These are phyloP conservation scores for Tringa solitaria DNA, from an alignment of 2,113 vertebrate genomes.

Conservation along the genomic window DNA sequence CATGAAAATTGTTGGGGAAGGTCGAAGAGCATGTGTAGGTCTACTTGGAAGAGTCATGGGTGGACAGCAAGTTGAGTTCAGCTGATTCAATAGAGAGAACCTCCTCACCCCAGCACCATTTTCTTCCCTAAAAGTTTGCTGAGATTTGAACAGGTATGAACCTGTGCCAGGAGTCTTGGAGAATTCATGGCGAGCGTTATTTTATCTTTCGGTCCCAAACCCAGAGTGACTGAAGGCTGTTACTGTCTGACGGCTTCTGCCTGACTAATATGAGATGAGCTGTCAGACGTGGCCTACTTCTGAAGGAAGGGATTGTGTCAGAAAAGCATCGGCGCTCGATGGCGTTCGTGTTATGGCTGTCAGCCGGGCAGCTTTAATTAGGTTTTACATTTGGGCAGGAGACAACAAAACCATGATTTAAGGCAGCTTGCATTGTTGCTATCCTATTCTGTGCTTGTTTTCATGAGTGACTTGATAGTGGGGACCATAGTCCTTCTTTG, in stretches of 20 bases:
- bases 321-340: fast-evolving
- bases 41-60: neutral
- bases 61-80: neutral
- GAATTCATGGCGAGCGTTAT: neutral
- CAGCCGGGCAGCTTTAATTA: slow-evolving; percentile 11
- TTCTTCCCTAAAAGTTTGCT: neutral
- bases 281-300: slow-evolving; percentile 50
- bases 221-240: neutral
- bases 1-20: neutral
- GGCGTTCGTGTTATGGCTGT: neutral
- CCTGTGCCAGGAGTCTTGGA: neutral
- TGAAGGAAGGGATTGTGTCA: neutral
- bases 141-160: neutral
- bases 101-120: neutral
- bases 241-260: neutral
- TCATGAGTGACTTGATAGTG: neutral
- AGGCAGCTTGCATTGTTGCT: neutral
- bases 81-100: fast-evolving
- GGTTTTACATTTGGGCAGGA: neutral
- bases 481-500: fast-evolving
- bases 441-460: neutral
- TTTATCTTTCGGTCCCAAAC: neutral
- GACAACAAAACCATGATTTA: neutral
- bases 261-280: neutral
- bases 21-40: neutral